Evolutionary conservation across 2,797 vertebrate genomes (phyloP), one percentile per base, ranked within the genome.

Genomic region (Sebastes kiyomatsui): DNA sequence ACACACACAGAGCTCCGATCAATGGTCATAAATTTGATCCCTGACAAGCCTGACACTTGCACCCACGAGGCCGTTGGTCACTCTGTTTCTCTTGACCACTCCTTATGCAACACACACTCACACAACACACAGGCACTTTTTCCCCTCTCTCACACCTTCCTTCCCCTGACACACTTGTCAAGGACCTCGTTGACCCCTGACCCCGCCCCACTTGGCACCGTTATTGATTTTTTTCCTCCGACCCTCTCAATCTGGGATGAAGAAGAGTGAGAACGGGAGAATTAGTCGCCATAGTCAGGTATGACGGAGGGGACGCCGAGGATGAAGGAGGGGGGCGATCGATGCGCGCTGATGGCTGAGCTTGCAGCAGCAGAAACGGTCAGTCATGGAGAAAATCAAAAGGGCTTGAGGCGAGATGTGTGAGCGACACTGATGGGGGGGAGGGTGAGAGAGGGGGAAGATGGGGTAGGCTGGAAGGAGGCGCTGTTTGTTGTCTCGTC

Each of bases 101-200:
- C 60, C 80, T 84, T 67, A 83, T 70, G 64, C 78, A 88, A 88
- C 88, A 85, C 84, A 87, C 87, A 82, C 77, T 60, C 69, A 67
- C 20, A 42, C 7, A 73, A 23, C 38, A 23, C 38, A 79, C 68
- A 80, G 56, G 62, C 80, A 77, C 67, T 76, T 77, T 86, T 72
- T 91, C 90, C 90, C 85, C 87, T 81, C 88, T 93, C 91, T 89
- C 94, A 91, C 91, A 92, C 89, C 92, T 90, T 95, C 94, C 96
- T 95, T 94, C 94, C 90, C 91, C 92, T 95, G 95, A 94, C 95
- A 96, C 95, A 95, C 96, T 97, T 97, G 95, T 97, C 97, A 96
- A 96, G 96, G 96, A 96, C 96, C 97, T 97, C 92, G 94, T 97
- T 97, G 96, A 97, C 96, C 97, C 94, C 86, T 96, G 95, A 97